Evolutionary conservation across 2,888 invertebrate genomes (phyloP), one percentile per base, ranked within the genome.

Genomic region (Nysson spinosus): DNA sequence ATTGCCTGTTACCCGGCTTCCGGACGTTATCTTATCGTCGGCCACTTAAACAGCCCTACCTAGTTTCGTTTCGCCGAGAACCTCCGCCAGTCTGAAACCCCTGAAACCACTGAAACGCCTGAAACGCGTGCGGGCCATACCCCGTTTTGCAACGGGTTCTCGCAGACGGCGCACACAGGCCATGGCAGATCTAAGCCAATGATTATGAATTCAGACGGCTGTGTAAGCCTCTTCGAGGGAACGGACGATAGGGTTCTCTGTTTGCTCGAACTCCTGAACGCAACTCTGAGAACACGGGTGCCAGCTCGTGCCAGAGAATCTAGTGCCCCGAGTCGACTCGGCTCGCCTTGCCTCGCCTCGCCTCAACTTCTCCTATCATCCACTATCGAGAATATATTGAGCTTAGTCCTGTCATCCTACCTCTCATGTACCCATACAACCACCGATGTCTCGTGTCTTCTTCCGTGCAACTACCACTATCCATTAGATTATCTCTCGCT

Each of bases 1-100:
- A 85, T 85, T 85, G 82, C 80, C 81, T 75, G 72, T 71, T 77
- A 72, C 69, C 61, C 74, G 50, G 64, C 77, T 79, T 77, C 77
- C 80, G 77, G 75, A 79, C 83, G 82, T 84, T 86, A 86, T 86
- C 86, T 86, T 86, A 86, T 86, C 86, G 84, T 74, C 82, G 83
- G 79, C 82, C 83, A 85, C 85, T 86, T 85, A 83, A 83, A 82
- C 81, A 78, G 77, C 69, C 71, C 64, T 54, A 69, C 43, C 37
- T 56, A 54, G 56, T 43, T 54, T 56, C 34, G 30, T 9, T 34
- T 34, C 34, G 12, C 34, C 14, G 17, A 3, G 9, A 16, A 12
- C 2, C 30, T n/a, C n/a, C 1, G 24, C 1, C 2, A 24, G 24
- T 7, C 24, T 24, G 6, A 9, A 2, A 5, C 5, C 24, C 9